Conservation (phyloP, 2,797 vertebrate species). For the Gymnopithys bicolor region DNA sequence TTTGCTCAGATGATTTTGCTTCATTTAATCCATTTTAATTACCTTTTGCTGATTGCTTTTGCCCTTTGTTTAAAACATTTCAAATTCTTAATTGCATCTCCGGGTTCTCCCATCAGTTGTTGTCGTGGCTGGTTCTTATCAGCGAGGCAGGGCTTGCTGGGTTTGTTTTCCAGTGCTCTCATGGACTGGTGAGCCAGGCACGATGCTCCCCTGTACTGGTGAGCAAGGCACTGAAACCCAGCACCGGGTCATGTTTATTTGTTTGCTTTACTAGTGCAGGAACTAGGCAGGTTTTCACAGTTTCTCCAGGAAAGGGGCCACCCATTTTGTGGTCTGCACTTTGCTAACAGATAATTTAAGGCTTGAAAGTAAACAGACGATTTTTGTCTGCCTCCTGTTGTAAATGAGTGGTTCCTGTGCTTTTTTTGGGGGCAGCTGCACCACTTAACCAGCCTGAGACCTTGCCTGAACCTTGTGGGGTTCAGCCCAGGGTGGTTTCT, state of each 20-base stretch:
- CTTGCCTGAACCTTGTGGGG: conserved; percentile 20
- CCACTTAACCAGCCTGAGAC: neutral
- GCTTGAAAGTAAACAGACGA: neutral
- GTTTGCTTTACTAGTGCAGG: conserved; percentile 35
- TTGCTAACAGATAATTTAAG: neutral
- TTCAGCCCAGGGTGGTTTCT: neutral
- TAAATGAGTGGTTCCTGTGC: conserved; percentile 15
- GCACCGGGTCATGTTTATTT: conserved; percentile 42
- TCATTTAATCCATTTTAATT: conserved; percentile 58
- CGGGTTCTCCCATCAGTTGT: neutral
- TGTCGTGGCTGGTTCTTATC: conserved; percentile 42
- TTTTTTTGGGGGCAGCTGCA: conserved; percentile 7
- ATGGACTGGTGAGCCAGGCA: neutral
- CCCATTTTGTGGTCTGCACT: conserved; percentile 48
- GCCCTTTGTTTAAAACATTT: conserved; percentile 55
- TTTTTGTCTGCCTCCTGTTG: conserved; percentile 14
- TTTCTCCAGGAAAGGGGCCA: conserved; percentile 61
- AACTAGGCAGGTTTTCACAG: conserved; percentile 54
- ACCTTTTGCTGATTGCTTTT: conserved; percentile 51
- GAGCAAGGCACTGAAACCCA: neutral
- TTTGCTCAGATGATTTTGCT: conserved; percentile 12
- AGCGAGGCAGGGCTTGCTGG: neutral
- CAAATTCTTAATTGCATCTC: conserved; percentile 21
- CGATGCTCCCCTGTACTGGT: neutral
- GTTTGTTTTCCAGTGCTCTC: neutral